Evolutionary conservation across 2,888 invertebrate genomes (phyloP).

Genomic region (Scelioninae gen. 1): DNA sequence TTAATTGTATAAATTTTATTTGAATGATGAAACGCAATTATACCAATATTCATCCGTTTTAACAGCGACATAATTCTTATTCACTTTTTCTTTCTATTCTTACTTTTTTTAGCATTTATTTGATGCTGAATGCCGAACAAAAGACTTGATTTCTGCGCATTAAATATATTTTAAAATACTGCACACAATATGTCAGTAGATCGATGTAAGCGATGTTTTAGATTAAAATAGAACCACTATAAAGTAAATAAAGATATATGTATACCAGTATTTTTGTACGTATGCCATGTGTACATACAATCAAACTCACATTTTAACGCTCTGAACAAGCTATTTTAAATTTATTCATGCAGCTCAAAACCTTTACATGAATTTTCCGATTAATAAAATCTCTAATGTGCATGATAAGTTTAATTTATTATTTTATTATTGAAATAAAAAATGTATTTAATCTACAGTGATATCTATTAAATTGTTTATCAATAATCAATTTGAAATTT

Average conservation of each 20-base stretch:
- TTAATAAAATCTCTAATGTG: background rate
- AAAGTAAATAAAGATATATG: background rate
- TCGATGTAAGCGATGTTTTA: no score
- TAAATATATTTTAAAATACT: no score
- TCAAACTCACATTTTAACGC: constrained; percentile 2
- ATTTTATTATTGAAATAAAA: background rate
- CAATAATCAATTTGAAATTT: no score
- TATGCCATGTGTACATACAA: background rate
- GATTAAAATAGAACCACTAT: background rate
- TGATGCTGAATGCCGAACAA: no score
- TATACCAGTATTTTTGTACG: background rate
- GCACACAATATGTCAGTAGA: no score
- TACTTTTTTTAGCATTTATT: no score
- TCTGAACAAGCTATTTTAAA: background rate
- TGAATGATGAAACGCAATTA: background rate
- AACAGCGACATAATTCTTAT: background rate
- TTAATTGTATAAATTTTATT: constrained; percentile 10
- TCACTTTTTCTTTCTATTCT: background rate
- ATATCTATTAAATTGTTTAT: background rate
- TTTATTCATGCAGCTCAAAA: background rate
- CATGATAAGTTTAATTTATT: background rate
- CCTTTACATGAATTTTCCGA: background rate
- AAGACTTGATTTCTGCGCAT: no score
- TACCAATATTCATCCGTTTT: background rate
- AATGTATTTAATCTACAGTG: background rate